phyloP scores from a whole-genome alignment of 2,888 invertebrate species.

The Lycocerus yunnanus region DNA sequence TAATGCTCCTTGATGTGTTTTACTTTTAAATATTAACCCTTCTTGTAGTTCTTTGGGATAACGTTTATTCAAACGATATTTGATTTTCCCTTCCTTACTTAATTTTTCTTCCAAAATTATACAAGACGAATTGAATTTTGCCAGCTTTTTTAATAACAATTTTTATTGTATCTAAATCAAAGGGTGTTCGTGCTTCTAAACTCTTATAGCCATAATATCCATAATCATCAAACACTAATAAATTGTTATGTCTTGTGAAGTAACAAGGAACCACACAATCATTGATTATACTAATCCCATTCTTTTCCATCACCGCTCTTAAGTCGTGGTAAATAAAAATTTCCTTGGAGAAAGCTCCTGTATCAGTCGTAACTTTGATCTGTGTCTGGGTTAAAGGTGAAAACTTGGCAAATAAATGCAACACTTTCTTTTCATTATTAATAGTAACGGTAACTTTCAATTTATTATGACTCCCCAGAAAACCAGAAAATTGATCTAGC shows the following conservation, averaged over 20 bases:
- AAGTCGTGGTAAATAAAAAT: not conserved
- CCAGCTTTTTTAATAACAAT: slow-evolving; percentile 44
- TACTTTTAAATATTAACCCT: not conserved
- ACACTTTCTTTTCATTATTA: slow-evolving; percentile 15
- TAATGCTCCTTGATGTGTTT: not conserved
- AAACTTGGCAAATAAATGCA: slow-evolving; percentile 23
- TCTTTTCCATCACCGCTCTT: not conserved
- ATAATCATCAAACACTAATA: slow-evolving; percentile 54
- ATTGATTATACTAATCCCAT: not conserved
- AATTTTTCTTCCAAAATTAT: slow-evolving; percentile 49
- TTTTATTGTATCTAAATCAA: slow-evolving; percentile 25
- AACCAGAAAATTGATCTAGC: slow-evolving; percentile 37
- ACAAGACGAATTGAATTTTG: slow-evolving; percentile 49
- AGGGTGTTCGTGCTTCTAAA: slow-evolving; percentile 13
- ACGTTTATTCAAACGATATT: not conserved
- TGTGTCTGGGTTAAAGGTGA: not conserved
- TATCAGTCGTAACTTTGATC: not conserved
- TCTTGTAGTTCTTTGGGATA: not conserved
- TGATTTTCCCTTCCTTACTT: not conserved
- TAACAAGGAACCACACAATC: slow-evolving; percentile 28
- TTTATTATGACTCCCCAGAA: slow-evolving; percentile 42
- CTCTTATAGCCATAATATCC: not conserved
- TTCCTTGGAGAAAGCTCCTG: not conserved
- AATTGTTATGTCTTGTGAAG: slow-evolving; percentile 24
- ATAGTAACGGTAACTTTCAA: slow-evolving; percentile 30